Percentiles rank a stretch among this genome's conserved stretches.
phyloP scores from a whole-genome alignment of 2,888 invertebrate genomes.

The Pyrrhia umbra region DNA sequence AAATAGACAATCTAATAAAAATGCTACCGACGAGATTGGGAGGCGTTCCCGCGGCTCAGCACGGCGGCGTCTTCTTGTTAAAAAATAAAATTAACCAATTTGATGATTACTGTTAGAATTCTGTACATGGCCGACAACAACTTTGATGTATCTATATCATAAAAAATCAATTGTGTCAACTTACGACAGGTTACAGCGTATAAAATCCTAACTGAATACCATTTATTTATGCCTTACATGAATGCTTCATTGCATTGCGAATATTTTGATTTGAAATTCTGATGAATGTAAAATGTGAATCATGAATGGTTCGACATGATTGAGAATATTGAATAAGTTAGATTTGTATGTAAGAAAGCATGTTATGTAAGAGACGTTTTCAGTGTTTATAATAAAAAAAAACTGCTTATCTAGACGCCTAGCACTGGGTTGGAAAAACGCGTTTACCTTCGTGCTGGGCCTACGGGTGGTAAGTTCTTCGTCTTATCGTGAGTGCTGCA shows the following conservation, averaged over 20 bases:
- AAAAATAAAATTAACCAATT: conserved; percentile 38
- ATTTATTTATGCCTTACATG: conserved; percentile 40
- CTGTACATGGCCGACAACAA: background rate
- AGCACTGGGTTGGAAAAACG: too few species aligned
- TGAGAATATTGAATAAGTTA: conserved; percentile 49
- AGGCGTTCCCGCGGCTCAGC: conserved; percentile 37
- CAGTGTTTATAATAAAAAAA: background rate
- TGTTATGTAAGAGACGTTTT: too few species aligned
- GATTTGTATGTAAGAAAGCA: background rate
- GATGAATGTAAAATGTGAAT: conserved; percentile 37
- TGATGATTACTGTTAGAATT: conserved; percentile 35
- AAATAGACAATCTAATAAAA: conserved; percentile 39
- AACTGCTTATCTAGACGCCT: too few species aligned
- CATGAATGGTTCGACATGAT: conserved; percentile 43
- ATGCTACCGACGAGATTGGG: conserved; percentile 29
- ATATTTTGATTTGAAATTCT: conserved; percentile 45
- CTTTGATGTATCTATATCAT: background rate
- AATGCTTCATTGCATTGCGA: conserved; percentile 10
- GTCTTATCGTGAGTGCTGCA: too few species aligned
- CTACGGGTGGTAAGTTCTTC: too few species aligned
- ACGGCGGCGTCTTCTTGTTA: conserved; percentile 18
- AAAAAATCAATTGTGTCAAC: background rate
- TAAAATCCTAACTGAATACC: conserved; percentile 22
- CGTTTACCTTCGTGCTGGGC: too few species aligned
- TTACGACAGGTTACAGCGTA: background rate